phyloP scores from a whole-genome alignment of 2,888 invertebrate species.

The Rugalucina vietnamica region DNA sequence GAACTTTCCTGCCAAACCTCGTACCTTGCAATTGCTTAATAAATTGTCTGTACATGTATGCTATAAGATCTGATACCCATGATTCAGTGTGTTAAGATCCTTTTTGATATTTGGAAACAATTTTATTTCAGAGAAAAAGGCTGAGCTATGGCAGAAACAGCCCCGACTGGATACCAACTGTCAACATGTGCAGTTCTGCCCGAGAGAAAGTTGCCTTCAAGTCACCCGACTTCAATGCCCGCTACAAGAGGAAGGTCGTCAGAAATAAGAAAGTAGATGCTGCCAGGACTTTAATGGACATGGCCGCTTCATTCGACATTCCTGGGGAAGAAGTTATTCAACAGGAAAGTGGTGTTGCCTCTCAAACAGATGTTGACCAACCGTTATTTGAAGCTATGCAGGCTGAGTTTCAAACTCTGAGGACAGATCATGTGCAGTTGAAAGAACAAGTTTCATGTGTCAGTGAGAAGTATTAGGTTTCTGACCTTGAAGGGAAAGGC shows the following conservation, averaged over 20 bases:
- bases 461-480: not conserved
- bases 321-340: not conserved
- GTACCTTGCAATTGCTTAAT: no score
- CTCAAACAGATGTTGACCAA: not conserved
- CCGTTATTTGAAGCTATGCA: slow-evolving; percentile 7
- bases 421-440: not conserved
- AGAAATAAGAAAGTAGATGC: slow-evolving; percentile 12
- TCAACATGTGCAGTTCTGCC: slow-evolving; percentile 11
- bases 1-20: no score
- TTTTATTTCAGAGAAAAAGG: not conserved
- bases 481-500: not conserved
- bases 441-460: not conserved
- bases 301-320: not conserved
- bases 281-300: slow-evolving; percentile 21
- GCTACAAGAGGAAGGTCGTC: slow-evolving; percentile 12
- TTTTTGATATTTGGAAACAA: not conserved
- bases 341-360: not conserved
- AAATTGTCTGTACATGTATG: no score
- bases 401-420: slow-evolving; percentile 1
- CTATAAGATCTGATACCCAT: no score
- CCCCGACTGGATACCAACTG: slow-evolving; percentile 23
- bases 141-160: slow-evolving; percentile 5
- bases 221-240: slow-evolving; percentile 15
- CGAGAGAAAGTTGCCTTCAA: slow-evolving; percentile 1
- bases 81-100: no score